These are phyloP conservation scores for Tetramorium simillimum DNA, from an alignment of 1,140 invertebrate species.

Conservation along the genomic window DNA sequence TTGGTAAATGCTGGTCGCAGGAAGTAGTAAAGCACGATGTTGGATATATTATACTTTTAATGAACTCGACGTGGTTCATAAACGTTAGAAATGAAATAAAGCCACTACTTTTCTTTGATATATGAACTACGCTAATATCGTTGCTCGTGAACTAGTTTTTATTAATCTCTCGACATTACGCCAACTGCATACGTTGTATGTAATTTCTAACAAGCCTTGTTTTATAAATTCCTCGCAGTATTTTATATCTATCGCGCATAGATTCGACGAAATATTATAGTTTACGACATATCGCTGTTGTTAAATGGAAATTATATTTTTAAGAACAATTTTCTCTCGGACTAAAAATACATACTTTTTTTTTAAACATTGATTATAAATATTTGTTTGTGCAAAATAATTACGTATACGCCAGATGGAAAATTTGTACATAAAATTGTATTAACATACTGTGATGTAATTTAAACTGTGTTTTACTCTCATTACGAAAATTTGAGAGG, in stretches of 20 bases:
- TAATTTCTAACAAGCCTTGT: conserved; percentile 22
- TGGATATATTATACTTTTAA: conserved; percentile 57
- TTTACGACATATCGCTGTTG: not conserved
- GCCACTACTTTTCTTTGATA: conserved; percentile 55
- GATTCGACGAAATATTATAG: not conserved
- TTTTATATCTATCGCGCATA: not conserved
- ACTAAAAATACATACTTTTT: not conserved
- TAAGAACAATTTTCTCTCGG: not conserved
- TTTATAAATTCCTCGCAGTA: not conserved
- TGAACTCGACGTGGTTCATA: conserved; percentile 57
- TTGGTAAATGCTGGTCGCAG: conserved; percentile 51
- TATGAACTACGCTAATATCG: conserved; percentile 36
- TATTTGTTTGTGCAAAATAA: not conserved
- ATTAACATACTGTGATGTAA: not conserved
- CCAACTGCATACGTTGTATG: conserved; percentile 1
- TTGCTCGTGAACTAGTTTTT: conserved; percentile 44
- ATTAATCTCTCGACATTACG: conserved; percentile 35
- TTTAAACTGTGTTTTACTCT: not conserved
- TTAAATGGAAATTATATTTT: not conserved
- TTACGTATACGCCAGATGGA: not conserved
- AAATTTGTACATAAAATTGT: conserved; percentile 1
- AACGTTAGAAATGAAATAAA: conserved; percentile 59
- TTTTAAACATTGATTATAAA: not conserved
- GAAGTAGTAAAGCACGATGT: conserved; percentile 52
- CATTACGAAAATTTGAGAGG: not conserved